Percentiles rank a stretch among this genome's conserved stretches.
Evolutionary conservation across 1,140 invertebrate genomes (phyloP).

Genomic region (Lucilia sericata): DNA sequence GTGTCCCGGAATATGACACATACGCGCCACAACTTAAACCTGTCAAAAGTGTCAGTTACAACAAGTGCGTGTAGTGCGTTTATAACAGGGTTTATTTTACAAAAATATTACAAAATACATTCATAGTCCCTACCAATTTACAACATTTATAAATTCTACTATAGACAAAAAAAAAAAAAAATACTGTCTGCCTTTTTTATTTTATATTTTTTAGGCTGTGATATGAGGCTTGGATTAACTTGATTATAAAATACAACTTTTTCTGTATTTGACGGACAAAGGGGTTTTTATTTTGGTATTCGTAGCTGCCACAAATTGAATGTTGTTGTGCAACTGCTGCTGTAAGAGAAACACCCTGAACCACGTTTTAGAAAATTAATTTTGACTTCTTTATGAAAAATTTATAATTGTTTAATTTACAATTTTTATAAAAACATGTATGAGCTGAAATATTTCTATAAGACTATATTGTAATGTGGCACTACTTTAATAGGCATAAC

Average conservation of each 20-base stretch:
- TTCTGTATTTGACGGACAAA: not conserved
- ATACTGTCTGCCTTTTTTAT: not conserved
- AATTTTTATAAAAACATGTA: too few species aligned
- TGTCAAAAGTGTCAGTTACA: slow-evolving; percentile 44
- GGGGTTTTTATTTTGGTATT: not conserved
- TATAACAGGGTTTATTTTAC: slow-evolving; percentile 18
- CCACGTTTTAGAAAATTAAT: slow-evolving; percentile 32
- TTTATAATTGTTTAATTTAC: not conserved
- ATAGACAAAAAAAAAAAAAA: too few species aligned
- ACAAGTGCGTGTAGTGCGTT: slow-evolving; percentile 36
- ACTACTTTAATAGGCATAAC: too few species aligned
- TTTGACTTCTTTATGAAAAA: slow-evolving; percentile 18
- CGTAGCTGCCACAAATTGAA: not conserved
- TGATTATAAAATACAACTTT: not conserved
- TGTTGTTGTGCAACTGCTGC: not conserved
- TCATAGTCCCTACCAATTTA: too few species aligned
- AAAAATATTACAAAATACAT: not conserved
- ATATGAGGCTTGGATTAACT: not conserved
- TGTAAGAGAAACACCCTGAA: slow-evolving; percentile 8
- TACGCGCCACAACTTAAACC: slow-evolving; percentile 40
- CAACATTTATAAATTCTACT: too few species aligned
- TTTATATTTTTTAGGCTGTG: not conserved
- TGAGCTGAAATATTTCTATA: too few species aligned
- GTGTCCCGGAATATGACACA: slow-evolving; percentile 37
- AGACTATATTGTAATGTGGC: too few species aligned